Base-by-base conservation (phyloP, 2,113 vertebrate genomes). In the Lepus europaeus region DNA sequence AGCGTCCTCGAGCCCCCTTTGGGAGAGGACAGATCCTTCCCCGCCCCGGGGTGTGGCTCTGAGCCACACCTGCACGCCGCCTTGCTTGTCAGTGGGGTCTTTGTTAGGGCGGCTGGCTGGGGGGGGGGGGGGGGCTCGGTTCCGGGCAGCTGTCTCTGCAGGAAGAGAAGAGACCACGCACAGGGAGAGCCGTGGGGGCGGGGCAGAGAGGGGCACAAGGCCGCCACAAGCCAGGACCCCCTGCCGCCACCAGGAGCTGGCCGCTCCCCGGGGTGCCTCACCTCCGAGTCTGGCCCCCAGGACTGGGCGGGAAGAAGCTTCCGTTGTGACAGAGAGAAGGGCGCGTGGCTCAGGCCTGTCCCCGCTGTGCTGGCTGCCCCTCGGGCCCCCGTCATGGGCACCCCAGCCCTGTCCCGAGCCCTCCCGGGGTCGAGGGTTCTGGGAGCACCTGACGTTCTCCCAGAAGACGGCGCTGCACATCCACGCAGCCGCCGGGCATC, bases 141-240 rank as follows among this genome's bases (percentile, higher is more conserved):
- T 19, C 3, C 1, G 0, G 3, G 20, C 0, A 29, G 1, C 27
- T 3, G 31, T n/a, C 59, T 64, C 14, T 6, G 0, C 7, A 2
- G 63, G 31, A 59, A 8, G 49, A n/a, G 20, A 31, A 66, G 25
- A 13, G 6, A 36, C 69, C 31, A 61, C 5, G 12, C 13, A 1
- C 27, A 49, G 29, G 27, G 36, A 12, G 9, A 39, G 33, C 68
- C n/a, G 0, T 2, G 1, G 20, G 73, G 56, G 66, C 27, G 31
- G 22, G 70, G 29, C 51, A 4, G 72, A n/a, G 78, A 2, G 2
- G 0, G 22, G 69, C 53, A 33, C 8, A 51, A 11, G 0, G 27
- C 0, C 1, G 25, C 27, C 29, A 5, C 8, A n/a, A 45, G 61
- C n/a, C 51, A 63, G 29, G 39, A 8, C 9, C 0, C 0, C 49